Evolutionary conservation across 2,888 invertebrate species (phyloP).

Genomic region (Perizoma affinitatum): DNA sequence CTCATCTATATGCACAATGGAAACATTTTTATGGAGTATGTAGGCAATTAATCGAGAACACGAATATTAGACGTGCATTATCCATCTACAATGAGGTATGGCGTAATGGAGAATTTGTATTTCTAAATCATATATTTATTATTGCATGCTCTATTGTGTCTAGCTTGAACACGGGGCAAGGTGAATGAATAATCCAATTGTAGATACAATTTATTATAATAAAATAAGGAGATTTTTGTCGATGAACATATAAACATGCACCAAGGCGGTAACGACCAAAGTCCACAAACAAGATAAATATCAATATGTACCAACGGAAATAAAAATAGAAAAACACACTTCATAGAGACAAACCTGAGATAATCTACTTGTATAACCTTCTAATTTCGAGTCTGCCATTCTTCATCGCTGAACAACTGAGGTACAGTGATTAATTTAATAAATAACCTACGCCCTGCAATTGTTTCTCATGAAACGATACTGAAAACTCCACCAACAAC

Average conservation of each 20-base stretch:
- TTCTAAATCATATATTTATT: conserved; percentile 4
- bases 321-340: too few species aligned
- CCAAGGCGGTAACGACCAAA: neutral
- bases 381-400: neutral
- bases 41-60: conserved; percentile 16
- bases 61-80: conserved; percentile 5
- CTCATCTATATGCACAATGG: conserved; percentile 11
- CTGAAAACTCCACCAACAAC: conserved; percentile 8
- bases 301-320: too few species aligned
- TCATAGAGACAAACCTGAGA: neutral
- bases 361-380: neutral
- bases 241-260: conserved; percentile 8
- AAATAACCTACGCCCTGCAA: neutral
- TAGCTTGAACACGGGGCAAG: conserved; percentile 29
- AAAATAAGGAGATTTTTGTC: conserved; percentile 7
- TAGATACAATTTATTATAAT: conserved; percentile 12
- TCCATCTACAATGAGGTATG: conserved; percentile 25
- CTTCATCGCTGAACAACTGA: conserved; percentile 4
- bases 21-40: conserved; percentile 14
- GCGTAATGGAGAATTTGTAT: conserved; percentile 14
- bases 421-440: conserved; percentile 2
- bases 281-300: conserved; percentile 7
- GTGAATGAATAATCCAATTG: conserved; percentile 18
- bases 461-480: neutral
- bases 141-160: conserved; percentile 32